Base-by-base conservation (phyloP, 2,888 invertebrate genomes). In the Latheticus oryzae region DNA sequence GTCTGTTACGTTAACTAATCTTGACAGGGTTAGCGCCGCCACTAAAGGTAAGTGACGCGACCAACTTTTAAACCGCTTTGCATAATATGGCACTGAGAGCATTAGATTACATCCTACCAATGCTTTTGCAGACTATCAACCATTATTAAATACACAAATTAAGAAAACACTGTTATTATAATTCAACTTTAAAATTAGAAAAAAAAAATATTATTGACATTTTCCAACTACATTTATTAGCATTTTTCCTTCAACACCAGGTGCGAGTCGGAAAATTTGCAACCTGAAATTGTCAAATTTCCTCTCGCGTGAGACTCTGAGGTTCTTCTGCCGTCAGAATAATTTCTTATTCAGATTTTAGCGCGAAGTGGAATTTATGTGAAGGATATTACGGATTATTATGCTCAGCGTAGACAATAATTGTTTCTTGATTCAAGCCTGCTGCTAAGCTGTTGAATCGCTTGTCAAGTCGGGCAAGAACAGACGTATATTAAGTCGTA, bases 11-110 rank as follows among this genome's bases (percentile, higher is more conserved):
- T 70, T 80, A 43, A 72, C 70, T 47, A 79, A 79, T 69, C 70
- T 80, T 71, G 79, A 80, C 66, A 72, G 76, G 58, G 74, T 80
- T 53, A 78, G 76, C 63, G 73, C 74, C 21, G 78, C 77, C 19
- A 77, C 77, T 50, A 77, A 77, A 78, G 80, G 80, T 80, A 71
- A 66, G 64, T 57, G 23, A 47, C 33, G 45, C 32, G 32, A 32
- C n/a, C n/a, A n/a, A n/a, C 13, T 17, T 28, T 28, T 5, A 28
- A 28, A 28, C 28, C 28, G 28, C 28, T 28, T 28, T 28, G 28
- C 28, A 28, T 32, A 13, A 32, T 15, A 32, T 32, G 13, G 32
- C 32, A n/a, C 16, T 32, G 16, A n/a, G 16, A 32, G n/a, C n/a
- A n/a, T n/a, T n/a, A n/a, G n/a, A 13, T 32, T 32, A 5, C 32